These are phyloP conservation scores for Pseudonaja textilis DNA, from an alignment of 2,113 vertebrate genomes.

Conservation along the genomic window DNA sequence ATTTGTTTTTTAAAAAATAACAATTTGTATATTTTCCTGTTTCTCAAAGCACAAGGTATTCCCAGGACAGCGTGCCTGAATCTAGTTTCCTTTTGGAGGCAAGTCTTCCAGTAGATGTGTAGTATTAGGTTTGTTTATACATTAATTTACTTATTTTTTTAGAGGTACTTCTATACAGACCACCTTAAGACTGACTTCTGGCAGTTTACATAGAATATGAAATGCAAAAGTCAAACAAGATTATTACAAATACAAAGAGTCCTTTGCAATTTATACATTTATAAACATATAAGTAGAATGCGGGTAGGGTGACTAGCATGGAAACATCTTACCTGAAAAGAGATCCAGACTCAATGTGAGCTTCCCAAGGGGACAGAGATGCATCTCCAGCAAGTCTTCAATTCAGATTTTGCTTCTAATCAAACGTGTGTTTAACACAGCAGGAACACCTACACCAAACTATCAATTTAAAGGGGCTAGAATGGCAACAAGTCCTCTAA, in stretches of 20 bases:
- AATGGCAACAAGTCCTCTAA: neutral
- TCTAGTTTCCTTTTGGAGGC: neutral
- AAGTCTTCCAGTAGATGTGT: neutral
- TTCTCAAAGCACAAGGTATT: neutral
- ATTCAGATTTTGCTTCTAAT: neutral
- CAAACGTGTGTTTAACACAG: neutral
- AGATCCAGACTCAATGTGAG: neutral
- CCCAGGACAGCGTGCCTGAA: neutral
- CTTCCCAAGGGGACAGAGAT: neutral
- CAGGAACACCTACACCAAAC: neutral
- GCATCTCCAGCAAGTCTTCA: neutral
- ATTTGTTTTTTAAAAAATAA: neutral
- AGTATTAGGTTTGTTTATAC: neutral
- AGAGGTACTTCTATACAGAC: neutral
- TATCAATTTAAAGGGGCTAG: neutral
- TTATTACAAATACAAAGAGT: neutral
- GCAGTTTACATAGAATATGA: neutral
- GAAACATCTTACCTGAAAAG: neutral
- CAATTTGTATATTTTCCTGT: neutral
- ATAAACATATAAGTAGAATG: neutral
- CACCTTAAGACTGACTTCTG: neutral
- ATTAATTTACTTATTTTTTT: neutral
- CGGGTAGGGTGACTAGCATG: neutral
- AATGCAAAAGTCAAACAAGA: neutral
- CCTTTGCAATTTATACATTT: neutral